These are phyloP conservation scores for Bos taurus DNA, from an alignment of 2,113 vertebrate species.

Conservation along the genomic window DNA sequence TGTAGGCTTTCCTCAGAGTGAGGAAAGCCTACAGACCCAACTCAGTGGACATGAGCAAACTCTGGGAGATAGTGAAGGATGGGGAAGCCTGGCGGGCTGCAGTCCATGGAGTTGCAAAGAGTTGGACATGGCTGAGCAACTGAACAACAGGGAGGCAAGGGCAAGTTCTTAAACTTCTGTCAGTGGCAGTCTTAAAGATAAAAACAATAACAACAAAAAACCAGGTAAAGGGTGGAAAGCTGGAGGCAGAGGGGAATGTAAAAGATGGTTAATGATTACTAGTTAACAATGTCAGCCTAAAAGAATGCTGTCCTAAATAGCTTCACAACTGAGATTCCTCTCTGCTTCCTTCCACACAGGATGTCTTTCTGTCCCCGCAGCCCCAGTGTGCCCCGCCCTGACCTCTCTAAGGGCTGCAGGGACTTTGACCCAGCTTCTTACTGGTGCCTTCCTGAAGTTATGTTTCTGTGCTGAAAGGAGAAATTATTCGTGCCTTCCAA, in stretches of 20 bases:
- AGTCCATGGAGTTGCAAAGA: not conserved
- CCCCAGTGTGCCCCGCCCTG: not conserved
- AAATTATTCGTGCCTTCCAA: not conserved
- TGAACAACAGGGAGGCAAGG: not conserved
- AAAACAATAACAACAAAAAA: not conserved
- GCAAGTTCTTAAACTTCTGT: not conserved
- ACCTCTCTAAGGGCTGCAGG: not conserved
- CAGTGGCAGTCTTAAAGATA: not conserved
- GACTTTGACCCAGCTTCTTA: not conserved
- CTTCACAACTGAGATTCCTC: not conserved
- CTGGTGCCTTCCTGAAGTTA: not conserved
- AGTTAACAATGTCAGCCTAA: not conserved
- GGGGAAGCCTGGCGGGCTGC: not conserved
- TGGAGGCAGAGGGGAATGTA: not conserved
- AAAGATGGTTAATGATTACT: constrained; percentile 21
- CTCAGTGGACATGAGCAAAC: not conserved
- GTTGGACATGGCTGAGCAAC: not conserved
- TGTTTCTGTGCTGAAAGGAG: not conserved
- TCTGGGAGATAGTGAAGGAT: not conserved
- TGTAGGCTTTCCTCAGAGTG: constrained; percentile 26
- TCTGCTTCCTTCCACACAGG: not conserved
- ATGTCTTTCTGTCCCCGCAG: not conserved
- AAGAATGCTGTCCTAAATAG: not conserved
- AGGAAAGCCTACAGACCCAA: not conserved
- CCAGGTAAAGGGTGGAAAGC: not conserved